Base-by-base conservation (phyloP, 2,797 vertebrate species). In the Microtus obscurus region DNA sequence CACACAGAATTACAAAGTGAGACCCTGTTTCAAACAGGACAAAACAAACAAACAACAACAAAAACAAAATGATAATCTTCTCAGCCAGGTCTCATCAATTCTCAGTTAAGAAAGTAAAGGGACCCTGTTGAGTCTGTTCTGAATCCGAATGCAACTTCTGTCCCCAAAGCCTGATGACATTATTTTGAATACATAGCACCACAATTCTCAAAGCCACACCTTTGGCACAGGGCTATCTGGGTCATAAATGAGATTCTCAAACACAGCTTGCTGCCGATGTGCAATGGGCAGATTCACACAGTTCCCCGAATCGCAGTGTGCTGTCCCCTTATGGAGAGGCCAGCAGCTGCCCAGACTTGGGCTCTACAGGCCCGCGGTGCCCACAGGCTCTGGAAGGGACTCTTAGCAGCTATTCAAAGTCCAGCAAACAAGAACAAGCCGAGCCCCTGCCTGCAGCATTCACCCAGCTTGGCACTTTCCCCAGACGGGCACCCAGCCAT, bases 371-470 rank as follows among this genome's bases (percentile, higher is more conserved):
- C 40, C 61, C 0, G 2, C 1, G 59, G 73, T 16, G 13, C 76
- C 92, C 7, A 6, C 19, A 79, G 90, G 63, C 61, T 65, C 51
- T 10, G 23, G 23, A 51, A 90, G 95, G 89, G 97, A 97, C 97
- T 97, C 93, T 98, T 96, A 97, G 96, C 96, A 93, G 93, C 97
- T 97, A 73, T 83, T 90, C 93, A 48, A 78, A 95, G 94, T 29
- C 89, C 40, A 4, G 95, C 95, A 90, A 95, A 93, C 74, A 90
- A 94, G 93, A 90, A 43, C 61, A 87, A 56, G 81, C 79, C 12
- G 8, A 94, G 93, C 51, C 88, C 77, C 87, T 95, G 85, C 93
- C 89, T 81, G 21, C 5, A 69, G 86, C 95, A 95, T 95, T 97
- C 96, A 95, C 88, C 71, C 82, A 73, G 90, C 82, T 94, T 97